Evolutionary conservation across 92 coral and sea anemone genomes (phyloP), one percentile per base, ranked within the genome.

Genomic region (Parazoanthus swiftii): DNA sequence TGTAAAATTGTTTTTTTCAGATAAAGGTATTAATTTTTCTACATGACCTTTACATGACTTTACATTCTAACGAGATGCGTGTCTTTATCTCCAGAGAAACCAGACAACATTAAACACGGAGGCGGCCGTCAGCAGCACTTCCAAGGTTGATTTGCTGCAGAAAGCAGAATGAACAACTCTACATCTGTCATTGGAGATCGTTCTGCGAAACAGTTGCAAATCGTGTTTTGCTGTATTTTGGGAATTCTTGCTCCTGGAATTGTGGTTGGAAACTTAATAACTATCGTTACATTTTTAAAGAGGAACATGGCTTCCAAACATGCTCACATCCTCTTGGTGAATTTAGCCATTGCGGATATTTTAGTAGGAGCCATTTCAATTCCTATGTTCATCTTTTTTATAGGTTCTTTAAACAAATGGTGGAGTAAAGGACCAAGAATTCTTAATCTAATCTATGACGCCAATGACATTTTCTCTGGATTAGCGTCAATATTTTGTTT

Each of bases 161-260:
- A 54, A 54, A 3, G 20, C 13, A 0, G 15, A 10, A 71, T 71
- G 75, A 71, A 71, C 36, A 71, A 71, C 38, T n/a, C 75, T 8
- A 26, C 79, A 75, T 11, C 38, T 68, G 15, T 29, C 18, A 44
- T 1, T 44, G 23, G 58, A 13, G 42, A 77, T 25, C 74, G 10
- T 26, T 13, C 81, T 46, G 81, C 8, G 38, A 13, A 51, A 43
- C 8, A 18, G 20, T 44, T 51, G 7, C 33, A 13, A n/a, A 21
- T 78, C n/a, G 38, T 78, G 63, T 78, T 46, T 5, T 38, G 81
- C 81, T n/a, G 81, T 48, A 78, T 78, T 46, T n/a, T 78, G 81
- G 81, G 81, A 7, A 6, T 26, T 44, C 10, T 78, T 23, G 29
- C 81, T 29, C 81, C 51, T 9, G 36, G 14, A 6, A 43, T 78